Percentiles rank a stretch among this genome's conserved stretches.
These are phyloP conservation scores for Narcine bancroftii DNA, from an alignment of 2,113 vertebrate genomes.

Conservation along the genomic window DNA sequence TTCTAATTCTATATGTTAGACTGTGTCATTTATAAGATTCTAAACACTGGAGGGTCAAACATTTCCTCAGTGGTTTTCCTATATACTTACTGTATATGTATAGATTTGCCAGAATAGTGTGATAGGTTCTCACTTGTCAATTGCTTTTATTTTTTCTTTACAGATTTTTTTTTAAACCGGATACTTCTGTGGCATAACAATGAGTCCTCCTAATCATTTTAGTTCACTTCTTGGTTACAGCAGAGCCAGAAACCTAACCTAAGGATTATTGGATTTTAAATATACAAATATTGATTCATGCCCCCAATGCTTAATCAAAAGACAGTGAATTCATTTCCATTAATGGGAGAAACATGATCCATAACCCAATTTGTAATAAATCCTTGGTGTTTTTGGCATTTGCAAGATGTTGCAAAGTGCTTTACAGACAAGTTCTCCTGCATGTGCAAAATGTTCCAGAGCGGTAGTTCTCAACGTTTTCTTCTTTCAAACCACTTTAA, in stretches of 20 bases:
- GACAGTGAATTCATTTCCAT: neutral
- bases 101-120: neutral
- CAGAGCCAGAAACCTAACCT: neutral
- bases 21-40: neutral
- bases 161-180: neutral
- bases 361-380: neutral
- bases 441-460: no score
- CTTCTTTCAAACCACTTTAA: no score
- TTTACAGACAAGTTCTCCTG: no score
- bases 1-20: neutral
- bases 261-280: neutral
- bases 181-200: neutral
- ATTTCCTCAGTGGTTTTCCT: neutral
- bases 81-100: no score
- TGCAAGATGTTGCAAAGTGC: no score
- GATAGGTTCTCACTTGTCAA: neutral
- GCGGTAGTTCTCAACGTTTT: no score
- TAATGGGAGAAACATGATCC: neutral
- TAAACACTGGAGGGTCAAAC: neutral
- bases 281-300: neutral
- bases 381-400: no score
- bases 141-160: neutral
- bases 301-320: neutral
- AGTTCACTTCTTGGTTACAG: neutral
- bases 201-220: neutral